Evolutionary conservation across 30 jellyfish, hydroid and myxozoan species (phyloP).

Genomic region (Cassiopea andromeda): DNA sequence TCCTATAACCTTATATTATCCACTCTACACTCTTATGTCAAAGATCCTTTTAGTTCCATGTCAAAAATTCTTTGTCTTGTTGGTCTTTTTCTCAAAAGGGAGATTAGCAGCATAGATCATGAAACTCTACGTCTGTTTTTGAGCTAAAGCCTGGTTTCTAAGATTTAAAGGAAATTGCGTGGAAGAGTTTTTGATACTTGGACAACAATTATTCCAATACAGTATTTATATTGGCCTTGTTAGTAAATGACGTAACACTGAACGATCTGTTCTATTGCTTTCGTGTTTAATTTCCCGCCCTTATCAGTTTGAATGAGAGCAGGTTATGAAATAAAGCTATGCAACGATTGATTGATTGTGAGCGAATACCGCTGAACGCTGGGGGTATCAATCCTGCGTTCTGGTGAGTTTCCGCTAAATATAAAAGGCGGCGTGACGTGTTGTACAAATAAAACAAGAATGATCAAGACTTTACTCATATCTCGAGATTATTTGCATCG

Average conservation of each 20-base stretch:
- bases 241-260: slow-evolving; percentile 2
- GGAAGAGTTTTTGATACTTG: neutral
- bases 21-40: too few relatives aligned
- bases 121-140: neutral
- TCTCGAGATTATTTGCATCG: slow-evolving; percentile 1
- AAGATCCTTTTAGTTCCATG: neutral
- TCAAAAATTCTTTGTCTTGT: neutral
- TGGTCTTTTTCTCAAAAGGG: neutral
- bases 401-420: slow-evolving; percentile 64
- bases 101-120: neutral
- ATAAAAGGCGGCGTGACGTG: slow-evolving; percentile 12
- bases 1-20: too few relatives aligned
- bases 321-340: slow-evolving; percentile 2
- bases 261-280: slow-evolving; percentile 1
- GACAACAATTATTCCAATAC: neutral
- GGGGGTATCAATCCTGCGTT: slow-evolving; percentile 18
- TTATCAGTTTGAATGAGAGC: slow-evolving; percentile 29
- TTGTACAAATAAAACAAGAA: neutral
- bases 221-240: neutral
- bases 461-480: neutral
- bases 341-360: slow-evolving; percentile 23
- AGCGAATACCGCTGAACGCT: slow-evolving; percentile 66
- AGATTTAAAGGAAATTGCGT: neutral
- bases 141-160: neutral
- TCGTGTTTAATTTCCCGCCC: slow-evolving; percentile 67